Evolutionary conservation across 2,888 invertebrate species (phyloP), one percentile per base, ranked within the genome.

Genomic region (Barypeithes pellucidus): DNA sequence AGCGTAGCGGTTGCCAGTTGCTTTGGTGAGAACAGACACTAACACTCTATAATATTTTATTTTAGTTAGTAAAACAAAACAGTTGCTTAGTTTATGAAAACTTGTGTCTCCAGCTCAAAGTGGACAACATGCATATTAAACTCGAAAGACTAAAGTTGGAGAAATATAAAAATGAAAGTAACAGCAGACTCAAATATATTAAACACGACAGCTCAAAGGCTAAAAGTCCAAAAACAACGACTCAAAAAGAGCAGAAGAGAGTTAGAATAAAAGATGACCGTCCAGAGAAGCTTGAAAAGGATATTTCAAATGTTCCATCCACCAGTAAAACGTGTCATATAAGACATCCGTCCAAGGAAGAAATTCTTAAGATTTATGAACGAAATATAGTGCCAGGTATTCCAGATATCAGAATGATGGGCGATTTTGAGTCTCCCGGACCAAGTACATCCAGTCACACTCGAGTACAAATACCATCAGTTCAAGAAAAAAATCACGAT

Each of bases 41-140:
- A n/a, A n/a, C n/a, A n/a, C n/a, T n/a, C n/a, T n/a, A n/a, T n/a
- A n/a, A n/a, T n/a, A n/a, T n/a, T n/a, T n/a, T n/a, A n/a, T 71
- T 77, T 71, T 69, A 86, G 86, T 78, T 86, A 52, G 81, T 86
- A 7, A 85, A 85, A 75, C 83, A 85, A 72, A 86, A 86, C 71
- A 84, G 85, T 66, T 81, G 81, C 33, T 76, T 86, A 74, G 82
- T 85, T n/a, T 85, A 86, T 69, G 86, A 86, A 77, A 86, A 86
- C 75, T 75, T 86, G 3, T 82, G 82, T 70, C 79, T 86, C 29
- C 85, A 85, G 79, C 77, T 84, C 54, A 82, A 85, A 79, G 77
- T 85, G 5, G 85, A 86, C 66, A 80, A 82, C 62, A 67, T 85
- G 43, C 78, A 80, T 67, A 60, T 77, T 14, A 81, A 83, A 78